A percentile compares a stretch with the other conserved stretches of the same genome.
These are phyloP conservation scores for Hyperoplus lanceolatus DNA, from an alignment of 2,797 vertebrate genomes.

Conservation along the genomic window DNA sequence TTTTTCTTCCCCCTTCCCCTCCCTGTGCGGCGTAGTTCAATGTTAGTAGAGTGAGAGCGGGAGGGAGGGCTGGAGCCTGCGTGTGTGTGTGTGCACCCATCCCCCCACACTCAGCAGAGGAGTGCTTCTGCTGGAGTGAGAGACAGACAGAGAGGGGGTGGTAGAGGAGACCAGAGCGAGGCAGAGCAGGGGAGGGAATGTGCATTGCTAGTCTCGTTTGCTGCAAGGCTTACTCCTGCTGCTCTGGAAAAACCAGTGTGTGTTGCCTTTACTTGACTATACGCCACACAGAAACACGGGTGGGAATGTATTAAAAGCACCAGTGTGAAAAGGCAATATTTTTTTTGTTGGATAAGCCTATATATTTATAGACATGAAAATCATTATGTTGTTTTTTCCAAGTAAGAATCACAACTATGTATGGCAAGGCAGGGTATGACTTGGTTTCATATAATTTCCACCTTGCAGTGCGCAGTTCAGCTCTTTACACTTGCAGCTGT, in stretches of 20 bases:
- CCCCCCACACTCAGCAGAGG: conserved; percentile 86
- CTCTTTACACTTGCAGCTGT: not conserved
- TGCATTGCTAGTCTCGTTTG: conserved; percentile 84
- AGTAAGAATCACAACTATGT: not conserved
- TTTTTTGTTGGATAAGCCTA: not conserved
- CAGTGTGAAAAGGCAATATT: not conserved
- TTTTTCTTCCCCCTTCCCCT: conserved; percentile 4
- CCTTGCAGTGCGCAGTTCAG: not conserved
- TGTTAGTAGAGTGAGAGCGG: conserved; percentile 67
- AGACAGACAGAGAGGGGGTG: conserved; percentile 79
- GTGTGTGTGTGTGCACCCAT: conserved; percentile 75
- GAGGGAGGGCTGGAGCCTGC: conserved; percentile 66
- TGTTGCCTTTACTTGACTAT: conserved; percentile 62
- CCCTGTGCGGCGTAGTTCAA: conserved; percentile 69
- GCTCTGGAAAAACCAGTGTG: conserved; percentile 79
- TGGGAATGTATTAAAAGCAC: conserved; percentile 27
- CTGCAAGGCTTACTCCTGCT: conserved; percentile 83
- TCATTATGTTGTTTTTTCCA: fast-evolving
- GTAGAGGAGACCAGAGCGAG: conserved; percentile 71
- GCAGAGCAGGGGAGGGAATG: conserved; percentile 81
- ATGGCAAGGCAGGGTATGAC: conserved; percentile 3
- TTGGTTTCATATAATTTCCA: not conserved
- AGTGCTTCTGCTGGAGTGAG: conserved; percentile 86
- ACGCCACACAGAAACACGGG: conserved; percentile 69
- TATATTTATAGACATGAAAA: not conserved